Conservation (phyloP, 1,140 invertebrate species). For the Drosophila aff. region DNA sequence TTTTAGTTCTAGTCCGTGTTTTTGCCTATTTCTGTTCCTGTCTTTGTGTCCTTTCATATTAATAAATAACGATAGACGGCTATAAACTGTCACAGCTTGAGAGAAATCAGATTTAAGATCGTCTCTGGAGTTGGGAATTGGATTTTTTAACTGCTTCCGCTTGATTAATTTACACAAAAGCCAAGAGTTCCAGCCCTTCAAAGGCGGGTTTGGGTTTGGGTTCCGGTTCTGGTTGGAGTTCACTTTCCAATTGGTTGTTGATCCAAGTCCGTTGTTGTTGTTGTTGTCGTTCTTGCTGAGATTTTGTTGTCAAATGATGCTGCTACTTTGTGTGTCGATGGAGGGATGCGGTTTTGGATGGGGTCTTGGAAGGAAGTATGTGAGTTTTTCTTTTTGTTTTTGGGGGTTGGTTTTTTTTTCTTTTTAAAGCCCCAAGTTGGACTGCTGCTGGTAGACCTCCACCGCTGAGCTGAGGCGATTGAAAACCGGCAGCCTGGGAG, state of each 20-base stretch:
- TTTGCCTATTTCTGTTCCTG: neutral
- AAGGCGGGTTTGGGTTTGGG: neutral
- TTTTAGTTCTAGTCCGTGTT: neutral
- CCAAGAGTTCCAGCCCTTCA: conserved; percentile 1
- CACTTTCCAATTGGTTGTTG: neutral
- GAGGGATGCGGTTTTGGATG: conserved; percentile 25
- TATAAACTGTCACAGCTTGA: conserved; percentile 39
- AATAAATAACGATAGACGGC: conserved; percentile 23
- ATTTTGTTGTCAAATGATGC: conserved; percentile 52
- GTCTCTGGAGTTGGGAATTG: neutral
- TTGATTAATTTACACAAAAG: neutral
- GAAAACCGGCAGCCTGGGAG: conserved; percentile 88
- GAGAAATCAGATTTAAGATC: conserved; percentile 26
- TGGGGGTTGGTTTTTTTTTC: too few species aligned
- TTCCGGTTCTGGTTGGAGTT: neutral
- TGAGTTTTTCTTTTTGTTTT: neutral
- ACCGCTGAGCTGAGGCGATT: conserved; percentile 89
- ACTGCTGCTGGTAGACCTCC: conserved; percentile 86
- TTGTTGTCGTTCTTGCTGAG: conserved; percentile 46
- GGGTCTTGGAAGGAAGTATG: neutral
- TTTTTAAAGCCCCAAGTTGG: conserved; percentile 60
- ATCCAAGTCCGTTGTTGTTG: conserved; percentile 9
- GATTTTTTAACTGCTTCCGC: neutral
- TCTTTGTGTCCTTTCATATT: conserved; percentile 5
- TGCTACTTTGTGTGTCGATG: conserved; percentile 7